Base-by-base conservation (phyloP, 2,888 invertebrate species). In the Bimastos eiseni region DNA sequence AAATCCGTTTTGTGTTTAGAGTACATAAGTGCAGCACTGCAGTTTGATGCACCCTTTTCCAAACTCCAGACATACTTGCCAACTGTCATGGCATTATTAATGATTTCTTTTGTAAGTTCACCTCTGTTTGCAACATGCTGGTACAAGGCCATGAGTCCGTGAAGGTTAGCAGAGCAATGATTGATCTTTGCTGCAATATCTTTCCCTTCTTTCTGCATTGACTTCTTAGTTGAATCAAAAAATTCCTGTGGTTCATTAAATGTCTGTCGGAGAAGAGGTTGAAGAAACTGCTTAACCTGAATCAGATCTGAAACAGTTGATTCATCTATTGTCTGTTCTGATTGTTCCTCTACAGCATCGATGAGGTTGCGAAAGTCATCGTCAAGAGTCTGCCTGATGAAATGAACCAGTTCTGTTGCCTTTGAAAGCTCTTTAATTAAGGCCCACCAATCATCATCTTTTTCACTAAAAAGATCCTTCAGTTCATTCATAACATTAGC, bases 351-450 rank as follows among this genome's bases (percentile, higher is more conserved):
- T 19, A 86, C 86, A 8, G 86, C 86, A 86, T 86, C 86, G 17
- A 86, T 86, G 21, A 86, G n/a, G n/a, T 86, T 86, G 86, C 86
- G 86, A 36, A 86, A 86, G 36, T 86, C 86, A 36, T 86, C 86
- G 30, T 86, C 86, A 36, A 86, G 86, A 0, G 86, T 86, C 24
- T 86, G 21, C 15, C 11, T 86, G 37, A 86, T 86, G 36, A 86
- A 86, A 36, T 24, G 21, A 86, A 86, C 36, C 0, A 86, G 86
- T 86, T 86, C 37, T 86, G 86, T 37, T 4, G 86, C 34, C 11
- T 37, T 86, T 19, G 86, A 86, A 36, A 86, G 86, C 30, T 86
- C 86, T 24, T 36, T 5, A 86, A 86, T 36, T 36, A 86, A 24
- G 13, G 36, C 86, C 86, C 86, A 86, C 86, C 86, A 86, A 17